These are phyloP conservation scores for Brachyalestes nurse DNA, from an alignment of 2,797 vertebrate species.

Conservation along the genomic window DNA sequence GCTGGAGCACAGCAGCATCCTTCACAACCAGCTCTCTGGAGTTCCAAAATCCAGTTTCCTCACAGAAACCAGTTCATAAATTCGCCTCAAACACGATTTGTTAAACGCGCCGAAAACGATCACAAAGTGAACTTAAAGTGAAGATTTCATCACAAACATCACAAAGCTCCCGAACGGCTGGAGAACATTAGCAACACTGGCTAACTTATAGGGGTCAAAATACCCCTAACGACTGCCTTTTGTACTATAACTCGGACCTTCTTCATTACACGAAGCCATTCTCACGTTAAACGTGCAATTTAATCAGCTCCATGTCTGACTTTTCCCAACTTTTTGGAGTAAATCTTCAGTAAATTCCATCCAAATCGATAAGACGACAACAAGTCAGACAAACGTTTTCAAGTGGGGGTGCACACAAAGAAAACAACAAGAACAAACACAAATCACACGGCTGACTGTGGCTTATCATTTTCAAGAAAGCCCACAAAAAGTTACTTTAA, in stretches of 20 bases:
- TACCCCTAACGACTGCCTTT: no score
- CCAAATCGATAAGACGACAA: slow-evolving; percentile 3
- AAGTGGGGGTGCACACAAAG: neutral
- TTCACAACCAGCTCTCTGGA: slow-evolving; percentile 16
- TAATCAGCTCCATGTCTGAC: neutral
- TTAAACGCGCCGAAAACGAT: neutral
- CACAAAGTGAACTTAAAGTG: neutral
- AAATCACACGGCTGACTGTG: no score
- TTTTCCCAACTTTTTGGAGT: neutral
- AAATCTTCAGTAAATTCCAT: slow-evolving; percentile 1
- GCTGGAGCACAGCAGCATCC: slow-evolving; percentile 82
- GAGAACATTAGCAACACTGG: neutral
- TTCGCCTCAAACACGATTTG: neutral
- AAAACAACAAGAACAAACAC: neutral
- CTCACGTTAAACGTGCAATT: neutral
- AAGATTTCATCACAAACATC: neutral
- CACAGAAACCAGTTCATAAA: neutral
- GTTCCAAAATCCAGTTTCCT: neutral
- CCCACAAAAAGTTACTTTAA: no score
- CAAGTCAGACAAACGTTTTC: neutral
- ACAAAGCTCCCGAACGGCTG: neutral
- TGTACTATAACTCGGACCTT: neutral
- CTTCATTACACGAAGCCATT: neutral
- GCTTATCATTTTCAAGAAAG: no score
- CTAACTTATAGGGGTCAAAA: neutral